Evolutionary conservation across 1,140 invertebrate genomes (phyloP).

Genomic region (Aporrectodea caliginosa): DNA sequence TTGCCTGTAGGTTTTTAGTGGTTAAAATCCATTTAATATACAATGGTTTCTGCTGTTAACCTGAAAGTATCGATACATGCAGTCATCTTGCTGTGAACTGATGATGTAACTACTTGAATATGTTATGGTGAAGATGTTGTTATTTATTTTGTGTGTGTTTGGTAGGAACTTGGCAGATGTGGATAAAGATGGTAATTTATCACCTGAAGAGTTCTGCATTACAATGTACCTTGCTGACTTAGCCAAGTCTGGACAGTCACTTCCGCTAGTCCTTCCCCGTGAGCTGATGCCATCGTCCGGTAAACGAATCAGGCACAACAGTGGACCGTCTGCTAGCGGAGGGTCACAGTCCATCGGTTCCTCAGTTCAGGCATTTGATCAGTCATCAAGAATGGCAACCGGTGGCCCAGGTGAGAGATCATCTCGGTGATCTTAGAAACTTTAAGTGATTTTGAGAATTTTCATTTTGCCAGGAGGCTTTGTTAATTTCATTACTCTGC

Average conservation of each 20-base stretch:
- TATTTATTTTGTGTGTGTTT: too few relatives aligned
- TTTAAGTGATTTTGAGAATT: too few relatives aligned
- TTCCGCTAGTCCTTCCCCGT: conserved; percentile 67
- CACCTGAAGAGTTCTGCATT: conserved; percentile 92
- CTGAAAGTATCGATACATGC: too few relatives aligned
- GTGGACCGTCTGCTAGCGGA: not conserved
- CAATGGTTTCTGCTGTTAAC: too few relatives aligned
- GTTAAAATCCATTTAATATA: too few relatives aligned
- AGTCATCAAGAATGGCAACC: not conserved
- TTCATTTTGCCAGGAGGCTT: too few relatives aligned
- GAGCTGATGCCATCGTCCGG: conserved; percentile 87
- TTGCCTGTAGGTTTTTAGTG: too few relatives aligned
- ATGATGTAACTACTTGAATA: too few relatives aligned
- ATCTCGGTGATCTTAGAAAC: too few relatives aligned
- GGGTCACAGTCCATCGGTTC: not conserved
- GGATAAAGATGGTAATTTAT: conserved; percentile 84
- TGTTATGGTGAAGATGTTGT: too few relatives aligned
- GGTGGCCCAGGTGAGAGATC: not conserved
- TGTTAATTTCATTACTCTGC: too few relatives aligned
- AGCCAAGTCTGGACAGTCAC: conserved; percentile 71
- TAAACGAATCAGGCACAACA: conserved; percentile 53
- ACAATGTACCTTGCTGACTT: conserved; percentile 92
- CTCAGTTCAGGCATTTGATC: not conserved
- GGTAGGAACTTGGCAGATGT: conserved; percentile 80
- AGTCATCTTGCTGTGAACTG: too few relatives aligned